Conservation (phyloP, 2,888 invertebrate species). For the Siphlonurus alternatus region DNA sequence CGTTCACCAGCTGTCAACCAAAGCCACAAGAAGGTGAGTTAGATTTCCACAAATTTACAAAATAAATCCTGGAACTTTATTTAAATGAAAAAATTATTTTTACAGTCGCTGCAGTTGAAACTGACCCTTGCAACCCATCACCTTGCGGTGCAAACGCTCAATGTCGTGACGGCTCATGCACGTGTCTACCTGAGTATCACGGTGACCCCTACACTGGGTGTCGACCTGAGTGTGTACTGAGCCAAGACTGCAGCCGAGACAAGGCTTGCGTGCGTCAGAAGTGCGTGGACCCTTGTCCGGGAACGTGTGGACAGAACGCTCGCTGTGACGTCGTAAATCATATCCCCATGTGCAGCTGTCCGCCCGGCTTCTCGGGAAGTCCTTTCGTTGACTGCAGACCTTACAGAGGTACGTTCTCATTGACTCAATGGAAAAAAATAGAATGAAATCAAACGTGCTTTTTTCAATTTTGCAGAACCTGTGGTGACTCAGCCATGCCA, state of each 20-base stretch:
- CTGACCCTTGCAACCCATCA: slow-evolving; percentile 50
- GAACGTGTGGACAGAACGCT: slow-evolving; percentile 44
- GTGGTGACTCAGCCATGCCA: slow-evolving; percentile 14
- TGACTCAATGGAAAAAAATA: background rate
- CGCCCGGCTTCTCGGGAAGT: slow-evolving; percentile 13
- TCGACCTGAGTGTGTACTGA: slow-evolving; percentile 21
- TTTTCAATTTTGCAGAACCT: slow-evolving; percentile 4
- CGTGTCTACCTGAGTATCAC: slow-evolving; percentile 16
- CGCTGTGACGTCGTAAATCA: slow-evolving; percentile 23
- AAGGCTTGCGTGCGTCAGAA: slow-evolving; percentile 15
- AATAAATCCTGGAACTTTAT: too few species aligned
- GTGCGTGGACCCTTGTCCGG: slow-evolving; percentile 19
- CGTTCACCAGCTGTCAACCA: slow-evolving; percentile 38
- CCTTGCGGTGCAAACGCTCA: slow-evolving; percentile 44
- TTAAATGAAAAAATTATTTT: too few species aligned
- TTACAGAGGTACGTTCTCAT: slow-evolving; percentile 16
- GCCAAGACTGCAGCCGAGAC: slow-evolving; percentile 15
- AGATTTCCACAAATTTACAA: too few species aligned
- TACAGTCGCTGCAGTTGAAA: slow-evolving; percentile 25
- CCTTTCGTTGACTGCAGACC: slow-evolving; percentile 34
- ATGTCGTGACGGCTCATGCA: slow-evolving; percentile 22
- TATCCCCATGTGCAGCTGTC: slow-evolving; percentile 21
- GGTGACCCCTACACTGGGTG: slow-evolving; percentile 11
- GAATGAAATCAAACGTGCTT: background rate
- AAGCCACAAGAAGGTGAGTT: slow-evolving; percentile 22